phyloP scores from a whole-genome alignment of 2,113 vertebrate species.

The Cyanoliseus patagonus region DNA sequence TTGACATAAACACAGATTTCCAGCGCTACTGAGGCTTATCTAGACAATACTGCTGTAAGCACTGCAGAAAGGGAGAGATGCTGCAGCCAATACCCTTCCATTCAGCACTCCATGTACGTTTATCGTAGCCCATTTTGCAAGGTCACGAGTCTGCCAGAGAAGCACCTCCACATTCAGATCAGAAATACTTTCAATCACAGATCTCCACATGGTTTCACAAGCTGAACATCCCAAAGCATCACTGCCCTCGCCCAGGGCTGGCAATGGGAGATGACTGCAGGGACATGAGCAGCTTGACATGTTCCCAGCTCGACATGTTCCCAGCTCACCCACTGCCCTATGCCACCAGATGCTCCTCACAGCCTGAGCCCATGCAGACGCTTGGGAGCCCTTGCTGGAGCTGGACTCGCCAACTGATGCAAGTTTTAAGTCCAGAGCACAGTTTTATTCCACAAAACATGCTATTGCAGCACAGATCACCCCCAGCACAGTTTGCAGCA shows the following conservation, averaged over 20 bases:
- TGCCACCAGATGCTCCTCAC: fast-evolving
- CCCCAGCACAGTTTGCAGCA: background rate
- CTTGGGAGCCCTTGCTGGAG: background rate
- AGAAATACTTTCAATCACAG: background rate
- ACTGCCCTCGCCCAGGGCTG: background rate
- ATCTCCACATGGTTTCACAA: background rate
- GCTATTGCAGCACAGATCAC: background rate
- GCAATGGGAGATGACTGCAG: background rate
- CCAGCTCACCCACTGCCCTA: background rate
- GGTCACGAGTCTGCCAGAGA: background rate
- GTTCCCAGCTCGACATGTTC: fast-evolving
- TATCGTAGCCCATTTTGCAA: background rate
- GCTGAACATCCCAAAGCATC: background rate
- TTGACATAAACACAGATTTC: background rate
- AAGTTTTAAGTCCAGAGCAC: background rate
- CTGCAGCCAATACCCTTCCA: background rate
- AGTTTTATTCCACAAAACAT: background rate
- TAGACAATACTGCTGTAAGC: background rate
- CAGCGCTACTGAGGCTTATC: background rate
- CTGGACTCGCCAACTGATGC: background rate
- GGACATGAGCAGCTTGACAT: background rate
- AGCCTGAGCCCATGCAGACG: background rate
- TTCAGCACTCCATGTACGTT: background rate
- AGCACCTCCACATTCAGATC: background rate
- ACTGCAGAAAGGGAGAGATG: background rate